Evolutionary conservation across 1,140 invertebrate species (phyloP), one percentile per base, ranked within the genome.

Genomic region (Aculops lycopersici): DNA sequence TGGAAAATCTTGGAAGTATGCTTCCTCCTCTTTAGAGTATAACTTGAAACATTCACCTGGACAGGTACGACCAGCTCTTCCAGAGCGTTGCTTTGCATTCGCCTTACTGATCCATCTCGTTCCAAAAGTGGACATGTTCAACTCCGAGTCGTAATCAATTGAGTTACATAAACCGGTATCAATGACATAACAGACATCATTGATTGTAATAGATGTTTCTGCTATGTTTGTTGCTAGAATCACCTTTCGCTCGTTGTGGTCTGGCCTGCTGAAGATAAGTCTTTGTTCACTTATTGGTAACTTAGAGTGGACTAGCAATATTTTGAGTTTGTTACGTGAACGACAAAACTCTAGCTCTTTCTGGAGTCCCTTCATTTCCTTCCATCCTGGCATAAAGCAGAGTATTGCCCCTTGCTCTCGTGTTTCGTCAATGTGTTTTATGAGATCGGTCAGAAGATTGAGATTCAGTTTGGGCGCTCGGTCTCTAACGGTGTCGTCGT

Each of bases 171-270:
- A 83, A 18, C 80, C 79, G 13, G 83, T 92, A 59, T 98, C 92
- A 4, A 83, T 68, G 2, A 98, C 88, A 63, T 97, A 97, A 52
- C 88, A 61, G 44, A 98, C 77, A 3, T 88, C 90, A 60, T 98
- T 90, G 43, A 98, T 94, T 0, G 92, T 98, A 3, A 98, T 73
- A 3, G 86, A 95, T 1, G 92, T 97, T 63, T 98, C 92, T 0
- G 92, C 88, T 42, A 98, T 95, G 53, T 98, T 98, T n/a, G 90
- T 98, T 1, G 84, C 83, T 2, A 97, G 69, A 44, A 98, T 86
- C 54, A 88, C 95, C 59, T 98, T 98, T 45, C 90, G 24, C 1
- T 75, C 71, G 16, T n/a, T n/a, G 8, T 8, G 8, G 8, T 31
- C 24, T 8, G 24, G n/a, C 24, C n/a, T 31, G 24, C n/a, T 31